Evolutionary conservation across 2,113 vertebrate species (phyloP), one percentile per base, ranked within the genome.

Genomic region (Tor tambroides): DNA sequence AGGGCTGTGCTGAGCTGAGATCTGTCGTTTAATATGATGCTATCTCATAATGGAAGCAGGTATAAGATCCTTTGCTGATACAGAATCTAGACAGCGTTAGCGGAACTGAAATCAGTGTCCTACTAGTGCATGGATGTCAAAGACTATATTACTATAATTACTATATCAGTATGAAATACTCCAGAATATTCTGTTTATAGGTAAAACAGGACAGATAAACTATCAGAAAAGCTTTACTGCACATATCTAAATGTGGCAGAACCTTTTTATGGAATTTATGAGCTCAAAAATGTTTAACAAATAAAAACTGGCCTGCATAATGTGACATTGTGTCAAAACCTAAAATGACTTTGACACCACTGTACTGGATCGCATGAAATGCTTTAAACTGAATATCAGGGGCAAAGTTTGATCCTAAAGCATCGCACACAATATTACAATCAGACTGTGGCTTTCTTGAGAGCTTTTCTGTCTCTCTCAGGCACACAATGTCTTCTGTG

Each of bases 401-500:
- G 61, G 75, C 32, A n/a, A 78, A 35, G 26, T 38, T 41, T 15
- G 63, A 56, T 63, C 32, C 21, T 85, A 63, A 56, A 89, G 90
- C 35, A 30, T 67, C 41, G 15, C 43, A 63, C 26, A 30, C 51
- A 19, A n/a, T 4, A 23, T 71, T 30, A 79, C 43, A 84, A 49
- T 86, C 81, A 65, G 54, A 41, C 72, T 46, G 84, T 35, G 30
- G 49, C 79, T 79, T 94, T 72, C 77, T 89, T 90, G 67, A 90
- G 89, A 89, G 87, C 89, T 84, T 90, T 91, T 89, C 54, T n/a
- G 69, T 80, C 30, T 88, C 65, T 87, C 88, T 90, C 87, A 87
- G 89, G 86, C 89, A 91, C 90, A 90, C 89, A 90, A 90, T 90
- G 86, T 93, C 90, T 90, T 89, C 89, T 88, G 91, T 90, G 88